These are phyloP conservation scores for Enteromius unitaeniatus DNA, from an alignment of 2,797 vertebrate species.

Conservation along the genomic window DNA sequence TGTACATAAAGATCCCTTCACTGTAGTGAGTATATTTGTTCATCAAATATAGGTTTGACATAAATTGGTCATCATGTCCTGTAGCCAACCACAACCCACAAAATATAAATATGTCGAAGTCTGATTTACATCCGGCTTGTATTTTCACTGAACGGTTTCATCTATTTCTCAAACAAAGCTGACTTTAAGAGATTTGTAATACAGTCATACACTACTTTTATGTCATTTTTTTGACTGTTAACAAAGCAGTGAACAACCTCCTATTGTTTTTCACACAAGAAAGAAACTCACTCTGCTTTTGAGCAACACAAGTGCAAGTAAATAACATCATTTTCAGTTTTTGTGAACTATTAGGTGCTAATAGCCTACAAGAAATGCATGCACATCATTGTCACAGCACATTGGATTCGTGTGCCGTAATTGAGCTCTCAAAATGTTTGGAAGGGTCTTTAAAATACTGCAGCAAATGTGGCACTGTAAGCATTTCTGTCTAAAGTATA, in stretches of 20 bases:
- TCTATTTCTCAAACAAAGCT: neutral
- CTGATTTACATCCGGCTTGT: neutral
- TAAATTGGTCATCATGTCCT: neutral
- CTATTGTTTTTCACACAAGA: slow-evolving; percentile 17
- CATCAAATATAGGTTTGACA: neutral
- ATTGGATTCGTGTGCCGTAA: slow-evolving; percentile 30
- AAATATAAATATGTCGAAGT: neutral
- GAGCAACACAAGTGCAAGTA: slow-evolving; percentile 15
- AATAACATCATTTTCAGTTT: neutral
- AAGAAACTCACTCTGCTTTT: neutral
- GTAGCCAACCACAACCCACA: neutral
- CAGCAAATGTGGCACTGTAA: slow-evolving; percentile 36
- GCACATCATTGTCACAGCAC: neutral
- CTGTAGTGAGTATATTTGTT: neutral
- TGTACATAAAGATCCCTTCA: neutral
- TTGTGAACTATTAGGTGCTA: neutral
- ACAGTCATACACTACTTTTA: neutral
- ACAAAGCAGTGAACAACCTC: neutral
- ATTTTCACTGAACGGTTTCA: neutral
- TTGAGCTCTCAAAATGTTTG: slow-evolving; percentile 45
- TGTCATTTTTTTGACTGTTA: slow-evolving; percentile 8
- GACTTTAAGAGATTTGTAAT: neutral
- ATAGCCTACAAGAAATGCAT: slow-evolving; percentile 5
- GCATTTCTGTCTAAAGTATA: slow-evolving; percentile 55
- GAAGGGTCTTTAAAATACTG: slow-evolving; percentile 46